A percentile compares a stretch with the other conserved stretches of the same genome.
phyloP scores from a whole-genome alignment of 2,113 vertebrate genomes.

The Mystacornis crossleyi region DNA sequence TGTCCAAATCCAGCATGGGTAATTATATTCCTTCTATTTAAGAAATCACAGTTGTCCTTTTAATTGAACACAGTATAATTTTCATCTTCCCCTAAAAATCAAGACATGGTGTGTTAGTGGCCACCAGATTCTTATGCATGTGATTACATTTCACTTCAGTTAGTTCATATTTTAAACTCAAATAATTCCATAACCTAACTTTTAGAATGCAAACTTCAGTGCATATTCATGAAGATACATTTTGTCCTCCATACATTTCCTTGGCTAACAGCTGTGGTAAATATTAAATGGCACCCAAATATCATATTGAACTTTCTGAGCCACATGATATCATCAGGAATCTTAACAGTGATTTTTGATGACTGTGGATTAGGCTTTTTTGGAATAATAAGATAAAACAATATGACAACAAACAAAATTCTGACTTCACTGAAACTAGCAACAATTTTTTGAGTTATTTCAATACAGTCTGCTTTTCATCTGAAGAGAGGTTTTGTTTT shows the following conservation, averaged over 20 bases:
- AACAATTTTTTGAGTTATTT: background rate
- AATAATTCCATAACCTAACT: background rate
- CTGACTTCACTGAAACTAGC: background rate
- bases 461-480: background rate
- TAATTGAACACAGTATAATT: background rate
- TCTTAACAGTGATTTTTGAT: background rate
- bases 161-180: background rate
- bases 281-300: background rate
- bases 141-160: background rate
- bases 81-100: background rate
- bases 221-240: background rate
- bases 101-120: background rate
- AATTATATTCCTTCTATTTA: background rate
- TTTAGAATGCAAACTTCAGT: background rate
- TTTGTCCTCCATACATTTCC: background rate
- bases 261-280: background rate
- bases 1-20: background rate
- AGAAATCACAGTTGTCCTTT: background rate
- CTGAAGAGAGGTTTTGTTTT: background rate
- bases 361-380: background rate
- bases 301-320: background rate
- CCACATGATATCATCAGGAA: background rate
- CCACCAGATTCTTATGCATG: background rate
- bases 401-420: background rate
- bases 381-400: background rate